Evolutionary conservation across 2,113 vertebrate species (phyloP), one percentile per base, ranked within the genome.

Genomic region (Nothocercus julius): DNA sequence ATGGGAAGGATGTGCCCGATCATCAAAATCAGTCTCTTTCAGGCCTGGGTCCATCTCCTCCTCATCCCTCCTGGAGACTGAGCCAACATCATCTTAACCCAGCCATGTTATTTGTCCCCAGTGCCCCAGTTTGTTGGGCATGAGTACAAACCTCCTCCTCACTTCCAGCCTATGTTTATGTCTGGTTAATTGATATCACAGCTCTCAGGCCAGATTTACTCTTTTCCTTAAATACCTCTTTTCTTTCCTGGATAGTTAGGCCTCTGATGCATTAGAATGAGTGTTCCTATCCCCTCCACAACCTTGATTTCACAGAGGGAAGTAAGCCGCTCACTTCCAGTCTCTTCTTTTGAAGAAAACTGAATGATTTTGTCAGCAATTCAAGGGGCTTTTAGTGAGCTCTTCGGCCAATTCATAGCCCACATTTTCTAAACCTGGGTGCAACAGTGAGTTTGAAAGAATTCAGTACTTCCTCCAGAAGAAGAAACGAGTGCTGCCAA

Each of bases 341-440:
- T 75, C 20, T 61, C 32, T 68, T 45, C 24, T 72, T 90, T 86
- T 82, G 44, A 82, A 87, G 53, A 64, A 13, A 68, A 42, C 30
- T 69, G 51, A 73, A 67, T 82, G 40, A 17, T 4, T 11, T 82
- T 73, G 36, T 82, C 56, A 90, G 32, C 13, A 88, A 67, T 72
- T 82, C 72, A 45, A 30, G 7, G 67, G 54, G 77, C 30, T 78
- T 90, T 38, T 32, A 22, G 34, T 69, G 44, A 94, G 36, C 19
- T 87, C 28, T 68, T 74, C 45, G 78, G 58, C 64, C 47, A 89
- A 25, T 14, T 63, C 44, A 72, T 4, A 82, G 30, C 18, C 25
- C 36, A 62, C 3, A 9, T 2, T 68, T 66, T 38, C 9, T 59
- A 59, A 81, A 78, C 20, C 9, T 0, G 0, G 13, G 13, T 61